Conservation (phyloP, 2,797 vertebrate species). For the Fistularia commersonii region DNA sequence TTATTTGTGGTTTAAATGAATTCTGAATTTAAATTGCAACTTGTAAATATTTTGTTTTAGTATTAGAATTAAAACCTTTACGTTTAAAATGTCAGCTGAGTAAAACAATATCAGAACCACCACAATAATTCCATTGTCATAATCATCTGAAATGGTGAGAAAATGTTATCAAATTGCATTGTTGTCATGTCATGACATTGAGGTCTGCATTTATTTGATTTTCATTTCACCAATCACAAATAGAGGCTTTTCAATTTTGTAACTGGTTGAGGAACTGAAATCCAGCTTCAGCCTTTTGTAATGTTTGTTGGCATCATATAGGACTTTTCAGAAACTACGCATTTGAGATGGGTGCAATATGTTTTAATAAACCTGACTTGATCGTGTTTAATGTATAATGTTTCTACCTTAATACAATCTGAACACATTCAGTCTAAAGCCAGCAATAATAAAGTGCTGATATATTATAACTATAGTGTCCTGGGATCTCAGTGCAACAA, state of each 20-base stretch:
- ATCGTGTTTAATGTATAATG: slow-evolving; percentile 11
- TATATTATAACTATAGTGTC: slow-evolving; percentile 1
- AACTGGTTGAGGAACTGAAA: too few relatives aligned
- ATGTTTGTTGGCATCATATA: not conserved
- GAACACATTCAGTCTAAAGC: too few relatives aligned
- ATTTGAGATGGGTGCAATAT: slow-evolving; percentile 30
- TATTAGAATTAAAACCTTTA: slow-evolving; percentile 12
- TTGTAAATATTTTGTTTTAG: slow-evolving; percentile 33
- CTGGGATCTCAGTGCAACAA: slow-evolving; percentile 6
- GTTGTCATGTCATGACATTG: too few relatives aligned
- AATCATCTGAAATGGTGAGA: slow-evolving; percentile 1
- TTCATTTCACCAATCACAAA: too few relatives aligned
- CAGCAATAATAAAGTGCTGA: not conserved
- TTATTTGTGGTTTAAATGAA: slow-evolving; percentile 19
- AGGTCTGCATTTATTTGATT: too few relatives aligned
- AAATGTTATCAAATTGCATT: not conserved
- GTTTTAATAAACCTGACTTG: slow-evolving; percentile 28
- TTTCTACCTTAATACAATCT: not conserved
- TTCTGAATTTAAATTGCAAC: slow-evolving; percentile 13
- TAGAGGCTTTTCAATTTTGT: too few relatives aligned
- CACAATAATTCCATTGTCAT: not conserved
- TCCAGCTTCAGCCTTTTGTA: too few relatives aligned
- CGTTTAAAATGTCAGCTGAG: not conserved
- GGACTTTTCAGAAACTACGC: slow-evolving; percentile 17
- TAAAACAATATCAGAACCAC: slow-evolving; percentile 7